phyloP scores from a whole-genome alignment of 2,888 invertebrate genomes.

The Dryocosmus kuriphilus region DNA sequence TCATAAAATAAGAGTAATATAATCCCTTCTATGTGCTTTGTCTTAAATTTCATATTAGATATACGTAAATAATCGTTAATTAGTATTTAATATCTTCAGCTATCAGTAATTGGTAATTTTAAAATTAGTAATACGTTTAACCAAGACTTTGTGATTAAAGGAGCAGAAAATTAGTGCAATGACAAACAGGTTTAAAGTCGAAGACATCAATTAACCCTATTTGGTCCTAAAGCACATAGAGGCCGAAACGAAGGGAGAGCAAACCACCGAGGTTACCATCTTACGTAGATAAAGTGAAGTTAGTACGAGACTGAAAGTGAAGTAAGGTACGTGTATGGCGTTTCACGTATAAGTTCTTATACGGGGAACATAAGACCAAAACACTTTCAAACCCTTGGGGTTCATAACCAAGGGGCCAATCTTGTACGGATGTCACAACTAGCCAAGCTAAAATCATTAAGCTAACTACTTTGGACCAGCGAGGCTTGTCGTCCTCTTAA shows the following conservation, averaged over 20 bases:
- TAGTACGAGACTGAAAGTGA: constrained; percentile 57
- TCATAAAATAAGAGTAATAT: no score
- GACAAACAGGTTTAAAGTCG: background rate
- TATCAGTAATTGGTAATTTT: no score
- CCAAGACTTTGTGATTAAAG: background rate
- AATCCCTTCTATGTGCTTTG: no score
- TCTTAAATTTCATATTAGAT: no score
- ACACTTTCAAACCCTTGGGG: constrained; percentile 70
- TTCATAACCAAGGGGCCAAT: constrained; percentile 71
- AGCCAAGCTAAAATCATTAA: constrained; percentile 75
- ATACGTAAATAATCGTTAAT: no score
- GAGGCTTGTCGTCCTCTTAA: constrained; percentile 63
- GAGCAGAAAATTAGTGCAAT: background rate
- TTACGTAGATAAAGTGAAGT: constrained; percentile 59
- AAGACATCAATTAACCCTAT: constrained; percentile 35
- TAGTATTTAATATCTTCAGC: no score
- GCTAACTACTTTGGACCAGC: constrained; percentile 70
- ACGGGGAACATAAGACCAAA: constrained; percentile 60
- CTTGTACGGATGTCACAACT: constrained; percentile 72
- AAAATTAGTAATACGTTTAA: no score
- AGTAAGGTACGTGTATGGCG: constrained; percentile 53
- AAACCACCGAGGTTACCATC: constrained; percentile 48
- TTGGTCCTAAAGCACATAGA: constrained; percentile 11
- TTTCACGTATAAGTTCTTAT: constrained; percentile 54
- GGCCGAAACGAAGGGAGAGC: background rate